Conservation (phyloP, 92 coral and sea anemone species). For the Siderastrea radians region DNA sequence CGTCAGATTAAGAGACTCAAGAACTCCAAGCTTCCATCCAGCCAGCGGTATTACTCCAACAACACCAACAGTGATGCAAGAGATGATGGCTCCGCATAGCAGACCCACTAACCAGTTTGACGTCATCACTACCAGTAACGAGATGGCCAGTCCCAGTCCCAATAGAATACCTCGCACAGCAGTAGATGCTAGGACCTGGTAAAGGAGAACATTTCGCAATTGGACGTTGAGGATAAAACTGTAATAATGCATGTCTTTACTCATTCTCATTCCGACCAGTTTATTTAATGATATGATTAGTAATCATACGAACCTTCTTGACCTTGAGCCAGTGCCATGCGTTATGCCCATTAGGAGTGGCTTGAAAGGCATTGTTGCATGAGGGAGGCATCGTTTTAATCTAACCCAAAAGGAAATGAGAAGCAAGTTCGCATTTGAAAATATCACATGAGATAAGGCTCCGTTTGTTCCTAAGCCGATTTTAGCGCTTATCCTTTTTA, state of each 20-base stretch:
- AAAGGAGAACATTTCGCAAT: not conserved
- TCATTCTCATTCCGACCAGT: not conserved
- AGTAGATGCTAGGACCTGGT: conserved; percentile 90
- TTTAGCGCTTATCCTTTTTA: no score
- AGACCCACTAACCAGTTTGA: conserved; percentile 97
- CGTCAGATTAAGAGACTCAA: conserved; percentile 94
- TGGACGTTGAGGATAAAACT: not conserved
- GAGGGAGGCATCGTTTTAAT: conserved; percentile 87
- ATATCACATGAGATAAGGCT: no score
- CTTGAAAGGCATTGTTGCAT: conserved; percentile 96
- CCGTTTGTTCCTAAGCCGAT: no score
- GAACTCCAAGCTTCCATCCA: conserved; percentile 97
- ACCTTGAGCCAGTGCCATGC: conserved; percentile 99
- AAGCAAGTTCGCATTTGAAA: not conserved
- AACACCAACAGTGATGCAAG: conserved; percentile 89
- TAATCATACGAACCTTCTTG: conserved; percentile 76
- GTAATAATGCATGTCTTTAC: not conserved
- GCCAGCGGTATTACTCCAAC: conserved; percentile 92
- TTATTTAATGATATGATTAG: not conserved
- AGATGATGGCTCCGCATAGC: conserved; percentile 88
- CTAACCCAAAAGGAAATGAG: conserved; percentile 37
- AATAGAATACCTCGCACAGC: conserved; percentile 95
- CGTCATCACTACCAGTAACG: conserved; percentile 89
- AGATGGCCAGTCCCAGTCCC: conserved; percentile 88
- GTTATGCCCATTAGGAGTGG: conserved; percentile 88